phyloP scores from a whole-genome alignment of 2,797 vertebrate genomes.

The Neoniphon sammara region DNA sequence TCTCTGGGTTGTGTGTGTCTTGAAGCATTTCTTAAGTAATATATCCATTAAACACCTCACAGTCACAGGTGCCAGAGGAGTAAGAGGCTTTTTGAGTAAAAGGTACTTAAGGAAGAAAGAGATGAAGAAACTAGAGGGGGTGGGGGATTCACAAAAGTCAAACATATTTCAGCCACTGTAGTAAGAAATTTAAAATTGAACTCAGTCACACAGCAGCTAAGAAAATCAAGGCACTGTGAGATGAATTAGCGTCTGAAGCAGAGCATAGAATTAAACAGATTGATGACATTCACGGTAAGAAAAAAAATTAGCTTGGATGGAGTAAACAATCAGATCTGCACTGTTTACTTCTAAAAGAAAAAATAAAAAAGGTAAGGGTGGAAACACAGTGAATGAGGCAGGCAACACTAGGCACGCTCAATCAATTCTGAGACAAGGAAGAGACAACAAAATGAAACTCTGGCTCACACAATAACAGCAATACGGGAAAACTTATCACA shows the following conservation, averaged over 20 bases:
- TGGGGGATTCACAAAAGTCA: neutral
- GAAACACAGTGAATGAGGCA: conserved; percentile 3
- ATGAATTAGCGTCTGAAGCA: conserved; percentile 43
- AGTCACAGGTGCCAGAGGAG: no score
- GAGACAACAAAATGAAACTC: conserved; percentile 19
- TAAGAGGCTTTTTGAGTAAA: neutral
- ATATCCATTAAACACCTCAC: no score
- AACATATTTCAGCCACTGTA: neutral
- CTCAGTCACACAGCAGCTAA: neutral
- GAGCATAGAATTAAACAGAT: conserved; percentile 55
- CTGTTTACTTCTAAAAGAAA: conserved; percentile 24
- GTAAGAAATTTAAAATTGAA: conserved; percentile 39
- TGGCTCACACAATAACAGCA: conserved; percentile 17
- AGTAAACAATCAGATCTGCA: conserved; percentile 40
- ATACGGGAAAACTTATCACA: conserved; percentile 8
- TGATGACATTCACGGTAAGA: conserved; percentile 53
- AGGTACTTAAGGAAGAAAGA: conserved; percentile 22
- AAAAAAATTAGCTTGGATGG: conserved; percentile 22
- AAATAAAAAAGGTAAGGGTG: neutral
- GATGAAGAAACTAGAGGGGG: conserved; percentile 14
- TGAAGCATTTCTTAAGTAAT: no score
- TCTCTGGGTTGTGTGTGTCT: no score
- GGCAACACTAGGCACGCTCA: conserved; percentile 4
- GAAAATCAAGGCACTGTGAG: conserved; percentile 21
- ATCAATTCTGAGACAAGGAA: conserved; percentile 8